A percentile compares a stretch with the other conserved stretches of the same genome.
Conservation (phyloP, 2,888 invertebrate genomes). For the Chalcis sispes region DNA sequence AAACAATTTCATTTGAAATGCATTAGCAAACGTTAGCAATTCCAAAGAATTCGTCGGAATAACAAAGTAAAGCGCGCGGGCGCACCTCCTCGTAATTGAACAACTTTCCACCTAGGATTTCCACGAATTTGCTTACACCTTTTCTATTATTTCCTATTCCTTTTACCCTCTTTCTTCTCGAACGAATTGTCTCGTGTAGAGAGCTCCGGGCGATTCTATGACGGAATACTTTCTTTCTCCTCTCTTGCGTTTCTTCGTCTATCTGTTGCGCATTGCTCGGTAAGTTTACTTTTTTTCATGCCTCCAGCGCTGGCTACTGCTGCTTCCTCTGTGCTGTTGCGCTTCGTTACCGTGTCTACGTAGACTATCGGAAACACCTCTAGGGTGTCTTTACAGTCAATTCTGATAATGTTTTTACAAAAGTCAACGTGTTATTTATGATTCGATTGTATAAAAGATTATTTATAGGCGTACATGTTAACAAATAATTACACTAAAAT, state of each 20-base stretch:
- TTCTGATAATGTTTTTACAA: too few relatives aligned
- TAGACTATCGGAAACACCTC: too few relatives aligned
- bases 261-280: background rate
- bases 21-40: conserved; percentile 59
- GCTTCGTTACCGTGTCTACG: too few relatives aligned
- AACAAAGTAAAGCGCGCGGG: conserved; percentile 26
- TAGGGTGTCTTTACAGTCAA: too few relatives aligned
- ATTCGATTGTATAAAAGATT: too few relatives aligned
- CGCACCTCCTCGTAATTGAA: conserved; percentile 52
- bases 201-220: conserved; percentile 1
- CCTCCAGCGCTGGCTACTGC: background rate
- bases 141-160: background rate
- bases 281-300: background rate
- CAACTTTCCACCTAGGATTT: conserved; percentile 45
- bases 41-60: conserved; percentile 45
- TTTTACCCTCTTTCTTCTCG: background rate
- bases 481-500: too few relatives aligned
- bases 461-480: too few relatives aligned
- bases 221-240: background rate
- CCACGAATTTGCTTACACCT: background rate
- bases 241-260: background rate
- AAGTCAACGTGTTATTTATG: too few relatives aligned
- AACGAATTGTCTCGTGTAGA: background rate
- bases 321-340: too few relatives aligned
- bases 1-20: conserved; percentile 59